Percentiles rank a stretch among this genome's conserved stretches.
These are phyloP conservation scores for Carposina sasakii DNA, from an alignment of 1,140 invertebrate species.

Conservation along the genomic window DNA sequence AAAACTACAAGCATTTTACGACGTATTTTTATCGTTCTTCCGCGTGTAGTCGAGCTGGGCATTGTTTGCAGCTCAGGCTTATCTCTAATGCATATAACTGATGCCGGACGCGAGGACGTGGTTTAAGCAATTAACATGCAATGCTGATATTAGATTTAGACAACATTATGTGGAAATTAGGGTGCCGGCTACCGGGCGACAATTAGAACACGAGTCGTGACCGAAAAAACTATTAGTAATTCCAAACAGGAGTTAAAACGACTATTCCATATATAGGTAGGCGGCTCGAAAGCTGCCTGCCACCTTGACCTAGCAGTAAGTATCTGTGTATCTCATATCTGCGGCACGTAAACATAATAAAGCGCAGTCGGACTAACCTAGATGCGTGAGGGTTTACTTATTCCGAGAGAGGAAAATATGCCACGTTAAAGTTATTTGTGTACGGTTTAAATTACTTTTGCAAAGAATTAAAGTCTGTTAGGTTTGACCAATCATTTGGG, in stretches of 20 bases:
- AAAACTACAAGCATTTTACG: conserved; percentile 66
- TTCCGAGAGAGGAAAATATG: conserved; percentile 50
- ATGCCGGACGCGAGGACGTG: conserved; percentile 41
- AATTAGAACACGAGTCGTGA: conserved; percentile 46
- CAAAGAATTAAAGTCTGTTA: too few relatives aligned
- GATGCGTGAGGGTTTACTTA: conserved; percentile 50
- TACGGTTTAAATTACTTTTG: too few relatives aligned
- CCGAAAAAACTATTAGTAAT: conserved; percentile 42
- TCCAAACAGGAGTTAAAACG: conserved; percentile 51
- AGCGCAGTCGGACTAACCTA: conserved; percentile 61
- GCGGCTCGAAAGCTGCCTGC: conserved; percentile 55
- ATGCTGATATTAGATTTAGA: conserved; percentile 34
- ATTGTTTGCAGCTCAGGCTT: conserved; percentile 42
- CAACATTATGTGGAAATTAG: conserved; percentile 55
- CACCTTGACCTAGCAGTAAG: conserved; percentile 58
- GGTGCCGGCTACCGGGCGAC: conserved; percentile 35
- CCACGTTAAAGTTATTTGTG: too few relatives aligned
- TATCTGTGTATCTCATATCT: conserved; percentile 63
- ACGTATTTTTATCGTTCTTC: conserved; percentile 59
- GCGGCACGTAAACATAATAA: conserved; percentile 67
- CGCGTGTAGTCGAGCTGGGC: conserved; percentile 34
- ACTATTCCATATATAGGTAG: conserved; percentile 50
- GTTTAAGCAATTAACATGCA: conserved; percentile 50
- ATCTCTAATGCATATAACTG: conserved; percentile 17
- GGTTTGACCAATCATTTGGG: too few relatives aligned